A percentile compares a stretch with the other conserved stretches of the same genome.
These are phyloP conservation scores for Pseudobourletiella spinata DNA, from an alignment of 1,140 invertebrate genomes.

Conservation along the genomic window DNA sequence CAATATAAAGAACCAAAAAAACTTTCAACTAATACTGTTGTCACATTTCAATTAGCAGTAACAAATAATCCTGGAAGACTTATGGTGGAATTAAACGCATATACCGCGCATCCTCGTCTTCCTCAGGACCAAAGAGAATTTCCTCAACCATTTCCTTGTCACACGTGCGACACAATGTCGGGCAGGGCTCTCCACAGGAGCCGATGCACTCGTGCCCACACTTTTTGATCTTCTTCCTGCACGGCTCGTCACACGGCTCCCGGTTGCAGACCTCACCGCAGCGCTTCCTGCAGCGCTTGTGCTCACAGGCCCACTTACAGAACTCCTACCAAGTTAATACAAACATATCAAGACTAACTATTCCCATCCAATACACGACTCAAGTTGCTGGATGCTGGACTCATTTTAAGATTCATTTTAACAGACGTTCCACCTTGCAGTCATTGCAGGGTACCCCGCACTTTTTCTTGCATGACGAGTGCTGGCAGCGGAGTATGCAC, in stretches of 20 bases:
- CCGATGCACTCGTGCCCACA: slow-evolving; percentile 15
- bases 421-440: slow-evolving; percentile 39
- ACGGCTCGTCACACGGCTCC: slow-evolving; percentile 48
- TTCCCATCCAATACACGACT: not conserved
- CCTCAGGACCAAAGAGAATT: slow-evolving; percentile 50
- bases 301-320: slow-evolving; percentile 43
- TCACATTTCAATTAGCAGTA: not conserved
- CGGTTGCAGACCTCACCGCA: slow-evolving; percentile 49
- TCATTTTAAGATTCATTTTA: not conserved
- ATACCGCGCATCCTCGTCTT: slow-evolving; percentile 47
- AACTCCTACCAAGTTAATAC: not conserved
- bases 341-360: not conserved
- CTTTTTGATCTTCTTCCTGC: slow-evolving; percentile 30
- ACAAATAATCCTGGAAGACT: not conserved
- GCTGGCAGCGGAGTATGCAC: slow-evolving; percentile 42
- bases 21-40: not conserved
- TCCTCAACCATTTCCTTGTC: slow-evolving; percentile 30
- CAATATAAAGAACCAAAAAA: no score
- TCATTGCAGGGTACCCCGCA: slow-evolving; percentile 37
- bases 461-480: slow-evolving; percentile 39
- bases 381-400: not conserved
- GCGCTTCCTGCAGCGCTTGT: slow-evolving; percentile 47
- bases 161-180: slow-evolving; percentile 5
- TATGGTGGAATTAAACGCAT: not conserved
- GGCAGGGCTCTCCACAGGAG: slow-evolving; percentile 15